Conservation (phyloP, 2,113 vertebrate genomes). For the Campylomormyrus numenius region DNA sequence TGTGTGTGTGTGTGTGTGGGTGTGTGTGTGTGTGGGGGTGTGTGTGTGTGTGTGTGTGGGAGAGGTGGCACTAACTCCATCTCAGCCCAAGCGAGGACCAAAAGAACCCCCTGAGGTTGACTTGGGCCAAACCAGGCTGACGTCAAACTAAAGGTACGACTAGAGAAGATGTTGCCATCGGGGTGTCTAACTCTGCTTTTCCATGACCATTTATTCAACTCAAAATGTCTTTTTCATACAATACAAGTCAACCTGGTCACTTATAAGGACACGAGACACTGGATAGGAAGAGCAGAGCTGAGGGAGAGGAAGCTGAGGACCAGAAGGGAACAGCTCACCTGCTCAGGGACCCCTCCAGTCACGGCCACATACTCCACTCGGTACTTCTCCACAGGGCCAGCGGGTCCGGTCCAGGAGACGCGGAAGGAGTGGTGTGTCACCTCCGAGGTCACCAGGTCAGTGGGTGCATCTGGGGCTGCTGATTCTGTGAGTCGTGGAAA, state of each 20-base stretch:
- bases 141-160: neutral
- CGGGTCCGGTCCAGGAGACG: conserved; percentile 76
- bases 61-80: neutral
- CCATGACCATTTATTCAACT: neutral
- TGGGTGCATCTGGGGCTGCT: conserved; percentile 50
- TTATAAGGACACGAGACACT: neutral
- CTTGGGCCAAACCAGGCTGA: neutral
- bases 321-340: conserved; percentile 60
- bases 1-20: neutral
- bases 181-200: neutral
- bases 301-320: neutral
- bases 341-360: conserved; percentile 66
- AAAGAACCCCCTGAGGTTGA: neutral
- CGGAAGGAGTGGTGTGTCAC: conserved; percentile 80
- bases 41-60: neutral
- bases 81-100: neutral
- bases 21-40: neutral
- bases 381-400: conserved; percentile 74
- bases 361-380: conserved; percentile 70
- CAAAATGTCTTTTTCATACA: neutral
- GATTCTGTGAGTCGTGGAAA: neutral
- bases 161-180: neutral
- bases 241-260: neutral
- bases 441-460: conserved; percentile 80
- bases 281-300: neutral